These are phyloP conservation scores for Luffia ferchaultella DNA, from an alignment of 2,888 invertebrate species.

Conservation along the genomic window DNA sequence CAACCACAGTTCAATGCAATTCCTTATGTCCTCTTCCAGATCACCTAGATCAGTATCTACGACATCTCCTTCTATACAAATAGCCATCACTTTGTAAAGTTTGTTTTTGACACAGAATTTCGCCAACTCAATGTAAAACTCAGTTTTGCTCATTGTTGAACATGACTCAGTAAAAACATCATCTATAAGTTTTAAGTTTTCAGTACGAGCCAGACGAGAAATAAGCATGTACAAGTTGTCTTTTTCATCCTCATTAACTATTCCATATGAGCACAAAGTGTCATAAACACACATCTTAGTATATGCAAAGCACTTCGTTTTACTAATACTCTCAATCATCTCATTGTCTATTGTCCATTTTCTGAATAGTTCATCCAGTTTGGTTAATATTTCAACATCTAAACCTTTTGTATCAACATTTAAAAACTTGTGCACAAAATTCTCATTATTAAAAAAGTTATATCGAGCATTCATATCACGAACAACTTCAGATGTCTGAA, in stretches of 20 bases:
- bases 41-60: slow-evolving; percentile 42
- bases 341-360: slow-evolving; percentile 62
- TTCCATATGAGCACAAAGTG: slow-evolving; percentile 69
- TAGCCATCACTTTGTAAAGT: slow-evolving; percentile 57
- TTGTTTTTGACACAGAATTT: slow-evolving; percentile 61
- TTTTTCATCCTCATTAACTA: slow-evolving; percentile 68
- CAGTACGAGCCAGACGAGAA: slow-evolving; percentile 66
- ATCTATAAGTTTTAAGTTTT: slow-evolving; percentile 58
- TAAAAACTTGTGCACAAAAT: slow-evolving; percentile 44
- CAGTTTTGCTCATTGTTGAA: slow-evolving; percentile 47
- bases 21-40: slow-evolving; percentile 48
- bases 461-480: slow-evolving; percentile 54
- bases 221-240: slow-evolving; percentile 63
- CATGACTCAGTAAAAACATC: slow-evolving; percentile 61
- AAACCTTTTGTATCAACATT: slow-evolving; percentile 52
- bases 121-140: slow-evolving; percentile 60
- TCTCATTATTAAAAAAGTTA: slow-evolving; percentile 50
- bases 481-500: slow-evolving; percentile 57
- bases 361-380: slow-evolving; percentile 56
- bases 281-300: slow-evolving; percentile 67
- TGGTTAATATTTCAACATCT: slow-evolving; percentile 37
- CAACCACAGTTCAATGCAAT: slow-evolving; percentile 60
- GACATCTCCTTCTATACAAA: slow-evolving; percentile 55
- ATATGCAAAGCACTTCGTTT: slow-evolving; percentile 51
- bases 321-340: slow-evolving; percentile 63